phyloP scores from a whole-genome alignment of 2,113 vertebrate genomes.

The Mandrillus leucophaeus region DNA sequence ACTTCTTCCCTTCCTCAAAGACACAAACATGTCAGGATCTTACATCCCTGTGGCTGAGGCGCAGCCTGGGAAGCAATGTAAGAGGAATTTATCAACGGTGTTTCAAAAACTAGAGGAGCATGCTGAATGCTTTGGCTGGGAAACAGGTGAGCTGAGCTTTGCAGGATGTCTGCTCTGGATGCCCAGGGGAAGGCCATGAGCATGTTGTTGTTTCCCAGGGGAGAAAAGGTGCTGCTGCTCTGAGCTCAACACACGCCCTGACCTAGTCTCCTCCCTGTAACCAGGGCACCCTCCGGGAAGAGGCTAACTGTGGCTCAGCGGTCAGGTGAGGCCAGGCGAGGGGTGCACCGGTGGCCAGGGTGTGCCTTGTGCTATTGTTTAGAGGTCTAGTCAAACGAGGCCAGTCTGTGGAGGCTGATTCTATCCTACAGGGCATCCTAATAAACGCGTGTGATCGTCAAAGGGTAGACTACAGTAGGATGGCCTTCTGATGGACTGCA shows the following conservation, averaged over 20 bases:
- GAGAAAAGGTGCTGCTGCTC: not conserved
- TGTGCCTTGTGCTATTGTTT: not conserved
- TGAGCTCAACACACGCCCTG: not conserved
- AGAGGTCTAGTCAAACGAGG: not conserved
- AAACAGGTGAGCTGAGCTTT: not conserved
- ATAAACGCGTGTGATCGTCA: not conserved
- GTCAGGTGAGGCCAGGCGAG: not conserved
- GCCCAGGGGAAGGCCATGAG: not conserved
- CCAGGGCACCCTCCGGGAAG: not conserved
- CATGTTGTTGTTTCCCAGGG: not conserved
- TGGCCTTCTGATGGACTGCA: too few relatives aligned
- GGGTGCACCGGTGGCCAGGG: accelerated
- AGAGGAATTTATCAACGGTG: not conserved
- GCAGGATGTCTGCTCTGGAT: not conserved
- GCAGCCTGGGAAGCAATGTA: too few relatives aligned
- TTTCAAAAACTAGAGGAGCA: not conserved
- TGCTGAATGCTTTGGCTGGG: not conserved
- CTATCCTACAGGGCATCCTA: not conserved
- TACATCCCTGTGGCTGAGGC: not conserved
- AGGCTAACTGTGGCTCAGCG: not conserved
- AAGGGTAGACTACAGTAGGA: not conserved
- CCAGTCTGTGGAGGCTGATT: not conserved
- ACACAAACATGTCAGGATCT: not conserved
- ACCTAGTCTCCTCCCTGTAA: not conserved
- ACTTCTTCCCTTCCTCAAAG: not conserved